Conservation (phyloP, 23 tunicate species). For the Ascidia mentula region DNA sequence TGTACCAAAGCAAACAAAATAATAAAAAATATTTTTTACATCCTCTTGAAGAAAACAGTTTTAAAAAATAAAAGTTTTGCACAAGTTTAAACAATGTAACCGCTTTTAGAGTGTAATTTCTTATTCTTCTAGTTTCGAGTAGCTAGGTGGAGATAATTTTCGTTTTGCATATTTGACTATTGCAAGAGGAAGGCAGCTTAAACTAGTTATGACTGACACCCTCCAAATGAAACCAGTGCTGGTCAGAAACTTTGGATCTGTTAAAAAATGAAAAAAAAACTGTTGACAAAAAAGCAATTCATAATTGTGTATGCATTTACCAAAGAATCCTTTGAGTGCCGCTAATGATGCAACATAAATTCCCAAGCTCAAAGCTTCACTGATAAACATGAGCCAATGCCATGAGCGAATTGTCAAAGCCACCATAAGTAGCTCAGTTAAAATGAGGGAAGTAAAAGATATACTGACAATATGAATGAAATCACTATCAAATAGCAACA, state of each 20-base stretch:
- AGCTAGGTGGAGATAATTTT: slow-evolving; percentile 84
- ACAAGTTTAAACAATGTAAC: too few relatives aligned
- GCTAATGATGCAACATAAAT: slow-evolving; percentile 60
- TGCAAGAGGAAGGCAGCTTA: slow-evolving; percentile 87
- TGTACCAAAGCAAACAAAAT: too few relatives aligned
- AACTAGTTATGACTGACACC: slow-evolving; percentile 57
- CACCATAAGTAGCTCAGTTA: slow-evolving; percentile 90
- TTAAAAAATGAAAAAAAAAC: neutral
- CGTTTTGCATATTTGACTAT: slow-evolving; percentile 57
- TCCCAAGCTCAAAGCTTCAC: slow-evolving; percentile 58
- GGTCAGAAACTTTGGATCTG: slow-evolving; percentile 65
- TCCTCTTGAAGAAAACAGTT: too few relatives aligned
- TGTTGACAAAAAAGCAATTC: neutral
- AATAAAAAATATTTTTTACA: too few relatives aligned
- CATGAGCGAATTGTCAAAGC: slow-evolving; percentile 89
- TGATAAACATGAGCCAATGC: slow-evolving; percentile 90
- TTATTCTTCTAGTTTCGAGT: slow-evolving; percentile 62
- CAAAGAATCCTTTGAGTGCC: slow-evolving; percentile 64
- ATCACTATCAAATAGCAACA: slow-evolving; percentile 73
- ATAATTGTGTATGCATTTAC: slow-evolving; percentile 22
- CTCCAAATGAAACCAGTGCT: slow-evolving; percentile 72
- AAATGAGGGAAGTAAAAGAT: slow-evolving; percentile 84
- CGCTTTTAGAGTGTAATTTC: too few relatives aligned
- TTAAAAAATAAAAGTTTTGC: too few relatives aligned
- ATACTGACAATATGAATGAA: slow-evolving; percentile 79